These are phyloP conservation scores for Ormyrus thymus DNA, from an alignment of 2,888 invertebrate species.

Conservation along the genomic window DNA sequence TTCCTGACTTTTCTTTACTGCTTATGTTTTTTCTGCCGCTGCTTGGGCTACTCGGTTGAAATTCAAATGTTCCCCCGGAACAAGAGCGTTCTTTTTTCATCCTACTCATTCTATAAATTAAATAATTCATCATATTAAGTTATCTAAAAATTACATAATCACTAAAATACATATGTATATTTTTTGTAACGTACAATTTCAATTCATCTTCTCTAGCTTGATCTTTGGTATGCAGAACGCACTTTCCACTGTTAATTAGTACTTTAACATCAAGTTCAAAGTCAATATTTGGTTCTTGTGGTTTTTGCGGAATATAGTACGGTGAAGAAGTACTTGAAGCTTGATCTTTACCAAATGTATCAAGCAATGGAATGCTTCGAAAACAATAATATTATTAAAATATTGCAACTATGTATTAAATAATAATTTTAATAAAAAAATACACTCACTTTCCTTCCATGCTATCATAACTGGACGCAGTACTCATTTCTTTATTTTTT, in stretches of 20 bases:
- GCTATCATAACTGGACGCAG: conserved; percentile 71
- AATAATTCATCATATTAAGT: conserved; percentile 64
- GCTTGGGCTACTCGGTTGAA: conserved; percentile 77
- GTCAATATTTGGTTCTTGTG: conserved; percentile 93
- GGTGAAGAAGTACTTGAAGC: conserved; percentile 71
- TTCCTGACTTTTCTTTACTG: conserved; percentile 71
- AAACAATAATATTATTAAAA: conserved; percentile 4
- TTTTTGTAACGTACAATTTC: conserved; percentile 76
- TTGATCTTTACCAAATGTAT: conserved; percentile 71
- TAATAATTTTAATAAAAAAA: neutral
- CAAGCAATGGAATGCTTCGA: conserved; percentile 69
- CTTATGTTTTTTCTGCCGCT: conserved; percentile 74
- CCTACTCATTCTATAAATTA: conserved; percentile 75
- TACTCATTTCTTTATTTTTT: conserved; percentile 73
- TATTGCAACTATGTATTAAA: neutral
- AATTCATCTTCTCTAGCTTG: conserved; percentile 82
- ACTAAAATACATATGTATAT: neutral
- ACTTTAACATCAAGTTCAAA: conserved; percentile 97
- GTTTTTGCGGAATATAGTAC: conserved; percentile 77
- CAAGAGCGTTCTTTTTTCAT: conserved; percentile 86
- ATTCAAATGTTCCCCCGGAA: conserved; percentile 80
- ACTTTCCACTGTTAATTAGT: conserved; percentile 96
- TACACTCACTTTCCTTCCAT: conserved; percentile 71
- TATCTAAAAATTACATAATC: neutral
- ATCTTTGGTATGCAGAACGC: conserved; percentile 95